Conservation (phyloP, 2,888 invertebrate genomes). For the Aquatica leii region DNA sequence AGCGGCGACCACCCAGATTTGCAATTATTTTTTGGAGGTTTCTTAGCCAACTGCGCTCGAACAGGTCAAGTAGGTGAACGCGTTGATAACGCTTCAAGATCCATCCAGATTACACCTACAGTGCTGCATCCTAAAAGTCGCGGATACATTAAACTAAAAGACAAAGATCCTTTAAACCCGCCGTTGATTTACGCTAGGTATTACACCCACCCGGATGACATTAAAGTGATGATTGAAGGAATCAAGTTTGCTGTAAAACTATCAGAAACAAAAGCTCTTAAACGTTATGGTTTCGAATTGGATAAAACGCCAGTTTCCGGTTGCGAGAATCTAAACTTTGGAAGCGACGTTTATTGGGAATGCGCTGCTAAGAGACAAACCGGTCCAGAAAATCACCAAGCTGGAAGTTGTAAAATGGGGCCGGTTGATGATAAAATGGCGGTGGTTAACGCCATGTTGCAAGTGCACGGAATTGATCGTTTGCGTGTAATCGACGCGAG, state of each 20-base stretch:
- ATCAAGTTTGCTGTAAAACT: constrained; percentile 80
- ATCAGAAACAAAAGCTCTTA: constrained; percentile 71
- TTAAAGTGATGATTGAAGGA: constrained; percentile 81
- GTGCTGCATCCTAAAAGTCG: constrained; percentile 87
- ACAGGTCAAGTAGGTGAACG: constrained; percentile 87
- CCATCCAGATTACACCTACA: constrained; percentile 80
- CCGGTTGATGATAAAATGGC: constrained; percentile 64
- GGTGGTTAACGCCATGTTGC: constrained; percentile 64
- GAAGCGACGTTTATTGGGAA: constrained; percentile 70
- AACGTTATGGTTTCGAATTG: constrained; percentile 76
- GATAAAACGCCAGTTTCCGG: constrained; percentile 77
- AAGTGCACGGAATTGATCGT: constrained; percentile 71
- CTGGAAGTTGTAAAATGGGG: constrained; percentile 72
- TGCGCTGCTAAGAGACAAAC: constrained; percentile 68
- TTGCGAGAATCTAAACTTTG: constrained; percentile 78
- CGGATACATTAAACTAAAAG: constrained; percentile 76
- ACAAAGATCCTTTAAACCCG: constrained; percentile 79
- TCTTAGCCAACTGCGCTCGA: constrained; percentile 83
- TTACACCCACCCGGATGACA: constrained; percentile 79
- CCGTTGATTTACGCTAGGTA: constrained; percentile 88
- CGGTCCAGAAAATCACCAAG: constrained; percentile 72
- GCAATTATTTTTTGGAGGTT: constrained; percentile 88
- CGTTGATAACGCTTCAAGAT: constrained; percentile 72
- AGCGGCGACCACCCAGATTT: constrained; percentile 82
- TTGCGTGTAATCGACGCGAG: constrained; percentile 76